phyloP scores from a whole-genome alignment of 64 coral and sea anemone genomes.

The Pachyseris speciosa region DNA sequence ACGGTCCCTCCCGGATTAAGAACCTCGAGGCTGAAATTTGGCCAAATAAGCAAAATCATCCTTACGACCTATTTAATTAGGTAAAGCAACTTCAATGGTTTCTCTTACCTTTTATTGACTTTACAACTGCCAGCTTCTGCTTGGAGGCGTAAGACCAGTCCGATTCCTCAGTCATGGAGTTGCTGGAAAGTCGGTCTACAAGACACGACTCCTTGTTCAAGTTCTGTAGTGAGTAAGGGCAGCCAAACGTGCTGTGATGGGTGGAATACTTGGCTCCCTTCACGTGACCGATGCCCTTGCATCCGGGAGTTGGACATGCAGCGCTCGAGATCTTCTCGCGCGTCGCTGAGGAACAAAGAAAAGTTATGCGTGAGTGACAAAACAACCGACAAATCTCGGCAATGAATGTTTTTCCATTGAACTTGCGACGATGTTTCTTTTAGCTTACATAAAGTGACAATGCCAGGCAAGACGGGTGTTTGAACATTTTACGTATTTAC shows the following conservation, averaged over 20 bases:
- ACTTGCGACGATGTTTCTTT: no score
- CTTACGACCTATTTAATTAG: neutral
- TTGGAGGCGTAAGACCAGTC: slow-evolving; percentile 97
- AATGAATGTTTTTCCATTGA: no score
- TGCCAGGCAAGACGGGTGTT: no score
- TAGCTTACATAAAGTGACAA: no score
- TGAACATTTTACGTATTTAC: no score
- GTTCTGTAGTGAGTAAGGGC: slow-evolving; percentile 96
- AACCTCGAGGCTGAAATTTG: no score
- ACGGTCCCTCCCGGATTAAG: no score
- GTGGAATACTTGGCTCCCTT: slow-evolving; percentile 96
- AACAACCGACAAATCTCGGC: neutral
- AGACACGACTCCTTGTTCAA: slow-evolving; percentile 97
- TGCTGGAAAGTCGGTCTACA: slow-evolving; percentile 92
- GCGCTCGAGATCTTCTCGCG: slow-evolving; percentile 90
- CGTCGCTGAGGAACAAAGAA: slow-evolving; percentile 56
- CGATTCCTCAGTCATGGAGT: slow-evolving; percentile 98
- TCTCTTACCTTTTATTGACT: slow-evolving; percentile 46
- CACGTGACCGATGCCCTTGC: slow-evolving; percentile 94
- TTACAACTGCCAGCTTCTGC: slow-evolving; percentile 65
- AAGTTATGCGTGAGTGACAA: neutral
- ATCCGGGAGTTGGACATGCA: slow-evolving; percentile 93
- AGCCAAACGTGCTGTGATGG: slow-evolving; percentile 93
- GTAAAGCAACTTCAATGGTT: neutral
- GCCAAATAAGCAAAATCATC: no score